Conservation (phyloP, 2,797 vertebrate genomes). For the Manis pentadactyla region DNA sequence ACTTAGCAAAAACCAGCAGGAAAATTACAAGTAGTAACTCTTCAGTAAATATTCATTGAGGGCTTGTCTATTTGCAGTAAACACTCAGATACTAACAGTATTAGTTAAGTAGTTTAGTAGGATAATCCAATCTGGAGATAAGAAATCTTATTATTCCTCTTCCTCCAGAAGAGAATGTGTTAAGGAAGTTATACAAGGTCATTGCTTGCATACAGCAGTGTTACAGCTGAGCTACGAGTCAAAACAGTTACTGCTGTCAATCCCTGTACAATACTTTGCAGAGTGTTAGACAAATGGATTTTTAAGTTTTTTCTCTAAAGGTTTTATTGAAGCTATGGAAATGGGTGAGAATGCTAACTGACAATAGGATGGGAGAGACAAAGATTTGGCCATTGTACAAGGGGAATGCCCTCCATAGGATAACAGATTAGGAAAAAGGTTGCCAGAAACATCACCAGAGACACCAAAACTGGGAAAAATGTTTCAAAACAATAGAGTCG, state of each 20-base stretch:
- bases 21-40: neutral
- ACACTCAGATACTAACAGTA: neutral
- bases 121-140: neutral
- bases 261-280: neutral
- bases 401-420: neutral
- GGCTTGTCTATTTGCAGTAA: neutral
- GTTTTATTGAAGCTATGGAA: neutral
- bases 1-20: neutral
- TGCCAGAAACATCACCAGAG: neutral
- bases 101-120: neutral
- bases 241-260: neutral
- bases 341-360: neutral
- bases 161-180: neutral
- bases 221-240: neutral
- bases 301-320: neutral
- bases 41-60: neutral
- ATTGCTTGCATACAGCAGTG: neutral
- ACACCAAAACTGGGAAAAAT: neutral
- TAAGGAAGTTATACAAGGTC: neutral
- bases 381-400: neutral
- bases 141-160: neutral
- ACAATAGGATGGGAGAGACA: neutral
- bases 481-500: neutral
- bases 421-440: neutral
- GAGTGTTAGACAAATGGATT: neutral